A percentile compares a stretch with the other conserved stretches of the same genome.
Conservation (phyloP, 2,888 invertebrate genomes). For the Lordiphosa andalusiaca region DNA sequence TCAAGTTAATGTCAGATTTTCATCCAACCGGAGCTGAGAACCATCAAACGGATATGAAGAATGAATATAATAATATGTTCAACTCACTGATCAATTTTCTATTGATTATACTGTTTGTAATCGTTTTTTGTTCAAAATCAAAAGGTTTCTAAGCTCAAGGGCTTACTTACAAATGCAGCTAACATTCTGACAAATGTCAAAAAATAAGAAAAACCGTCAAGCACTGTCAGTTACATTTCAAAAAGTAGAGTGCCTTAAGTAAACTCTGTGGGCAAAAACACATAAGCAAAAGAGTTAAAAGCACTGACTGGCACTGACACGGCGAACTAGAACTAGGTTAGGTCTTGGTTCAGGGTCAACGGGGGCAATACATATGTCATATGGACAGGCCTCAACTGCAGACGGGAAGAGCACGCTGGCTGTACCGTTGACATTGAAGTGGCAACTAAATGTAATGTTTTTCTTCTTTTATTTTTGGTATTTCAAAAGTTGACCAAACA, state of each 20-base stretch:
- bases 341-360: neutral
- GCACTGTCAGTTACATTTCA: no score
- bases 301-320: slow-evolving; percentile 4
- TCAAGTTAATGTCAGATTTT: no score
- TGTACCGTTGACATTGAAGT: slow-evolving; percentile 55
- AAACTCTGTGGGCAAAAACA: neutral
- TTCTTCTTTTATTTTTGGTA: no score
- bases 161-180: neutral
- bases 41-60: no score
- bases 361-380: neutral
- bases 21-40: no score
- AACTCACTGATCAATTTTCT: no score
- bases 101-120: no score
- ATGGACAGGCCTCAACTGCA: slow-evolving; percentile 11
- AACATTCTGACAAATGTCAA: slow-evolving; percentile 5
- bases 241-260: neutral
- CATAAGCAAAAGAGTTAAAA: slow-evolving; percentile 6
- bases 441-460: no score
- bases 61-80: no score
- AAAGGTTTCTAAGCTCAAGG: neutral
- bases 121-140: no score
- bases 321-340: slow-evolving; percentile 3
- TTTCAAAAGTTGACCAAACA: no score
- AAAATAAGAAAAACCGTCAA: neutral
- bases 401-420: slow-evolving; percentile 32